phyloP scores from a whole-genome alignment of 1,140 invertebrate species.

The Zaprionus gabonicus region DNA sequence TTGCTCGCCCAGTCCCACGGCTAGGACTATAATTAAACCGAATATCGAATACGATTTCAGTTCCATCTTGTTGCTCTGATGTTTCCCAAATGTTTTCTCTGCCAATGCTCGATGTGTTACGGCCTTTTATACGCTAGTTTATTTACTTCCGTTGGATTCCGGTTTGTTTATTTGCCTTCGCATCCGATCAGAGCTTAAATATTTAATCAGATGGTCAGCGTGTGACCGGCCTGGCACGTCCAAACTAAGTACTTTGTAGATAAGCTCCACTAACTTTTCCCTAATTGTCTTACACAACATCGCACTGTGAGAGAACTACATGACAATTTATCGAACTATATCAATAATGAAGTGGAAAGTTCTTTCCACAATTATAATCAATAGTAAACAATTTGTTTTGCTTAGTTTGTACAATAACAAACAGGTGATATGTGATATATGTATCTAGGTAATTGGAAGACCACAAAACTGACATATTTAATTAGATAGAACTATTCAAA shows the following conservation, averaged over 20 bases:
- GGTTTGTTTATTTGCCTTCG: conserved; percentile 51
- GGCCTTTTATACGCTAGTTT: conserved; percentile 58
- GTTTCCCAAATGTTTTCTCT: conserved; percentile 39
- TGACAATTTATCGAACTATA: conserved; percentile 19
- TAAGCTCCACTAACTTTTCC: conserved; percentile 14
- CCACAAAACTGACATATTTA: background rate
- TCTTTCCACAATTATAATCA: background rate
- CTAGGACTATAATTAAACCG: conserved; percentile 23
- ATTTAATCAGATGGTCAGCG: conserved; percentile 53
- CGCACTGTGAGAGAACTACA: background rate
- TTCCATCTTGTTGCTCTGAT: conserved; percentile 41
- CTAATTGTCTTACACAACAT: conserved; percentile 16
- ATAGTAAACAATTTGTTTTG: background rate
- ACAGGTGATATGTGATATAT: no score
- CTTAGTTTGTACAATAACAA: background rate
- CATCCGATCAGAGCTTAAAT: conserved; percentile 41
- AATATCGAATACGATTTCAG: conserved; percentile 25
- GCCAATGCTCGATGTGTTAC: background rate
- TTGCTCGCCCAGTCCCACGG: background rate
- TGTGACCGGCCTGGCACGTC: conserved; percentile 15
- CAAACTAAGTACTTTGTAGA: conserved; percentile 10
- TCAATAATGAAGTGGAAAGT: conserved; percentile 7
- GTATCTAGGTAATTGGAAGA: background rate
- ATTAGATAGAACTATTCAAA: background rate
- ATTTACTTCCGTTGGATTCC: conserved; percentile 29